Evolutionary conservation across 1,140 invertebrate species (phyloP).

Genomic region (Ptiloglossa arizonensis): DNA sequence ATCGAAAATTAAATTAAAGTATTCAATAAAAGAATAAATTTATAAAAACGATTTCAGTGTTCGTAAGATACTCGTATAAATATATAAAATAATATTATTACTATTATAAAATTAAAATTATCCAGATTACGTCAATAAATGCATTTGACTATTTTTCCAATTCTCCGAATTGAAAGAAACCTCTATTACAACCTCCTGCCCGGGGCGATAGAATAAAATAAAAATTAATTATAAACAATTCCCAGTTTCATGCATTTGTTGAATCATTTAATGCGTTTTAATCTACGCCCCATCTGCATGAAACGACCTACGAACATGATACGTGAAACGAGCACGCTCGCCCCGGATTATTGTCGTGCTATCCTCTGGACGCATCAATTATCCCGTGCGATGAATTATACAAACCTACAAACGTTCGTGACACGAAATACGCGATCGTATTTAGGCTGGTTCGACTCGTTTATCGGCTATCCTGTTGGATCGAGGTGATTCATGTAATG

Average conservation of each 20-base stretch:
- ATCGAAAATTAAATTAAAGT: too few relatives aligned
- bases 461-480: conserved; percentile 29
- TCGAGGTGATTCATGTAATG: conserved; percentile 62
- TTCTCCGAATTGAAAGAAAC: too few relatives aligned
- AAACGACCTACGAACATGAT: not conserved
- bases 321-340: not conserved
- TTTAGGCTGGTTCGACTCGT: conserved; percentile 50
- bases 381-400: not conserved
- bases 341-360: not conserved
- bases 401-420: conserved; percentile 56
- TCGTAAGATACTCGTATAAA: not conserved
- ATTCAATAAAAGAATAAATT: too few relatives aligned
- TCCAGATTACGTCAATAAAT: too few relatives aligned
- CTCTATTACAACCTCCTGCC: too few relatives aligned
- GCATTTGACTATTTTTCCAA: too few relatives aligned
- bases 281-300: not conserved
- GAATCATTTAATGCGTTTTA: too few relatives aligned
- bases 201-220: too few relatives aligned
- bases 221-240: too few relatives aligned
- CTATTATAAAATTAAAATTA: too few relatives aligned
- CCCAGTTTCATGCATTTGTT: too few relatives aligned
- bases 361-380: not conserved
- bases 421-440: conserved; percentile 62
- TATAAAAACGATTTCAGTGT: too few relatives aligned
- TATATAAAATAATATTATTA: not conserved